Base-by-base conservation (phyloP, 37 sponge, comb jelly and placozoan genomes). In the Hexactinellida sp. region DNA sequence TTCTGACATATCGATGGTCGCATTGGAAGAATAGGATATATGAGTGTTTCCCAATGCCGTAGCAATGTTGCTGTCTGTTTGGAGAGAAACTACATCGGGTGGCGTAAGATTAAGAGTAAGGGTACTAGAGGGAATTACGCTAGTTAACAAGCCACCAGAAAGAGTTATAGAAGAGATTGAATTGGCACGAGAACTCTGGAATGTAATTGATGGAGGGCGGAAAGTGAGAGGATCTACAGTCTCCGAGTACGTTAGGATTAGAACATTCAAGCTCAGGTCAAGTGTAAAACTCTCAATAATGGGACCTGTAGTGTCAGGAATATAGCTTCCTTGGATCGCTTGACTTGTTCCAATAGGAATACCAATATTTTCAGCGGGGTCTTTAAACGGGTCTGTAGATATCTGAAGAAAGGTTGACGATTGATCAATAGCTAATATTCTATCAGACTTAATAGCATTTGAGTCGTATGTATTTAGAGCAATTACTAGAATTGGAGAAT, bases 191-290 rank as follows among this genome's bases (percentile, higher is more conserved):
- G 76, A 63, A n/a, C 76, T 63, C 76, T 63, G 76, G 83, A 93
- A 93, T 9, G 94, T 89, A 0, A 93, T 54, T 19, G 86, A 84
- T 41, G 55, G 54, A 10, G 85, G 39, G 41, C 82, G 54, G 23
- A 95, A 86, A 9, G 91, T 90, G 0, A 36, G 38, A 28, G 93
- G 93, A 51, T 93, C 87, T 19, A 95, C 90, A 3, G 93, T 93
- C 39, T 95, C 95, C 23, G 85, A 84, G 83, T 93, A 93, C 5
- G 54, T 84, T 13, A 95, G 86, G 9, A 87, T 82, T 25, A 95
- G 24, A 1, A 82, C 5, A 63, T 63, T 63, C 3, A 63, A 63
- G 34, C 76, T 63, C 1, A 63, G 76, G 34, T 63, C 30, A 21
- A 63, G 13, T 21, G 30, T n/a, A 63, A 21, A 63, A 63, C 76